Conservation (phyloP, 2,113 vertebrate species). For the Nannospalax galili region DNA sequence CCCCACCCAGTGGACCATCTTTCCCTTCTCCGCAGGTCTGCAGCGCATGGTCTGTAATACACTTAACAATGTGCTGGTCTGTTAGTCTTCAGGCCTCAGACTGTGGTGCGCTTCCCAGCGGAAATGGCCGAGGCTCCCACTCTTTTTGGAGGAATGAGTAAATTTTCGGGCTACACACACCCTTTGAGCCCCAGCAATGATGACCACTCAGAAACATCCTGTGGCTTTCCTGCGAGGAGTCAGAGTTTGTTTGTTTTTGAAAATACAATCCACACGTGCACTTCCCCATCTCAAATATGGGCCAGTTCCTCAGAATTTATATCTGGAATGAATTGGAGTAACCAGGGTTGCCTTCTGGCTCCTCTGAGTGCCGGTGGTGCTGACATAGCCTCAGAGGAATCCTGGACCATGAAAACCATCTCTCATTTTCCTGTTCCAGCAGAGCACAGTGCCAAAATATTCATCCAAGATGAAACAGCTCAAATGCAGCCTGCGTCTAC, state of each 20-base stretch:
- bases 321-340: neutral
- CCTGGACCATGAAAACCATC: neutral
- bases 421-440: no score
- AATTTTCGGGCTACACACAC: neutral
- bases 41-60: neutral
- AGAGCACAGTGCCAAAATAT: no score
- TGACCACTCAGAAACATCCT: neutral
- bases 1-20: neutral
- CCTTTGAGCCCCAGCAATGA: neutral
- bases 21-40: neutral
- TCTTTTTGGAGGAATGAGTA: no score
- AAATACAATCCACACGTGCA: neutral
- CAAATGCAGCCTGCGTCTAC: no score
- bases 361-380: neutral
- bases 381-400: conserved; percentile 46
- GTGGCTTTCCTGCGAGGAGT: conserved; percentile 34
- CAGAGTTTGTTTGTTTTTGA: conserved; percentile 42
- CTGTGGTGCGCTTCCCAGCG: no score
- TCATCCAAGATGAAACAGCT: no score
- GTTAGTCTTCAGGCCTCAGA: neutral
- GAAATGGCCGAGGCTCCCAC: neutral
- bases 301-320: conserved; percentile 29
- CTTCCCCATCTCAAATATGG: conserved; percentile 46
- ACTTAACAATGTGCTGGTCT: neutral
- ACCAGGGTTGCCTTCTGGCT: conserved; percentile 39